phyloP scores from a whole-genome alignment of 92 coral and sea anemone genomes.

The Epizoanthus rinbou region DNA sequence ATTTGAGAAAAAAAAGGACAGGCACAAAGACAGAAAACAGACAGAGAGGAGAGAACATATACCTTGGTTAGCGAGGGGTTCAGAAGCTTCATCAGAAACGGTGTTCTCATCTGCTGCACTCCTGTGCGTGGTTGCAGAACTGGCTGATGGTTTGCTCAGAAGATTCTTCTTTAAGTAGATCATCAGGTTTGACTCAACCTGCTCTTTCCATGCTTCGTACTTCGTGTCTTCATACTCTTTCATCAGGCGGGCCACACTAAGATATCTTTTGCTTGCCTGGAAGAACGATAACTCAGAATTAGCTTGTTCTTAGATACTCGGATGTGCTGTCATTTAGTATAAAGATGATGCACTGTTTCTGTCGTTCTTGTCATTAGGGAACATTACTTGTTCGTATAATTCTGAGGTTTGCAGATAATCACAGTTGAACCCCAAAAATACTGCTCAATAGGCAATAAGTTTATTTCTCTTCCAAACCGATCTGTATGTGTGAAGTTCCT shows the following conservation, averaged over 20 bases:
- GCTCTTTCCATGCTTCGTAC: conserved; percentile 95
- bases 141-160: conserved; percentile 69
- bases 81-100: conserved; percentile 69
- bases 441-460: too few species aligned
- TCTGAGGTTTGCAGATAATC: too few species aligned
- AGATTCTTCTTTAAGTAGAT: conserved; percentile 93
- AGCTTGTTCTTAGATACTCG: not conserved
- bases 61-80: conserved; percentile 44
- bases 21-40: not conserved
- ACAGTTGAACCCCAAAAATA: too few species aligned
- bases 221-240: conserved; percentile 98
- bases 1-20: not conserved
- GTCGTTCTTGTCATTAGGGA: too few species aligned
- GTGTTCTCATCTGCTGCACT: conserved; percentile 75
- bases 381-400: too few species aligned
- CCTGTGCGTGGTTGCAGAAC: conserved; percentile 92
- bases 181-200: conserved; percentile 90
- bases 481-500: too few species aligned
- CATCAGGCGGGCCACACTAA: conserved; percentile 94
- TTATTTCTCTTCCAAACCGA: too few species aligned
- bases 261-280: conserved; percentile 96
- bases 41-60: not conserved
- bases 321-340: too few species aligned
- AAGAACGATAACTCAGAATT: not conserved
- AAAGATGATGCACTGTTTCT: too few species aligned